Evolutionary conservation across 2,888 invertebrate genomes (phyloP), one percentile per base, ranked within the genome.

Genomic region (Xylocampa areola): DNA sequence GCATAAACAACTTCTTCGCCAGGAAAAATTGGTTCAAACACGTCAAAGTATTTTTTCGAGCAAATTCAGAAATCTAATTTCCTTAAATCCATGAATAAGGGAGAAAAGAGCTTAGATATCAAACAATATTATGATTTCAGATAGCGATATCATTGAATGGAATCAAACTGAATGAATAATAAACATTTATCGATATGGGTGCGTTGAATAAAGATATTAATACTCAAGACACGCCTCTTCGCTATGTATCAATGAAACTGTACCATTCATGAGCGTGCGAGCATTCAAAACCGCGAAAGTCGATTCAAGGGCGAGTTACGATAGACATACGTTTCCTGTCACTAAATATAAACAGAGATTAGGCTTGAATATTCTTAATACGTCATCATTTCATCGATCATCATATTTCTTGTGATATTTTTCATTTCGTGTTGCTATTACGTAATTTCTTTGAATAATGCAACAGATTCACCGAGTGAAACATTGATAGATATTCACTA

Each of bases 241-340:
- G 68, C 77, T 62, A 75, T 57, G 72, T 80, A 86, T 89, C 82
- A 86, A 86, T 86, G 86, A 83, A 82, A 78, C 75, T 79, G 81
- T 74, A 83, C 83, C 91, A 91, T 92, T 92, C 91, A 92, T 89
- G 81, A 82, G 77, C 76, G 76, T 70, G 69, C 69, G 84, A 65
- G 86, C 82, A 81, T 79, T 78, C 81, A 84, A 82, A 79, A 81
- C 75, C 55, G 60, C 89, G 81, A 82, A 86, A 66, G 80, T 75
- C 63, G 51, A 58, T 36, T 68, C 86, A 87, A 87, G 87, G 87
- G 87, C 88, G 68, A 74, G 72, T 70, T 84, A 86, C 79, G 82
- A 82, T 68, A 82, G 81, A 80, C 83, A 73, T 57, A 55, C 72
- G 76, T 70, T 81, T 83, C 81, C 80, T 76, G 69, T 44, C 48